phyloP scores from a whole-genome alignment of 2,113 vertebrate species.

The Megalops atlanticus region DNA sequence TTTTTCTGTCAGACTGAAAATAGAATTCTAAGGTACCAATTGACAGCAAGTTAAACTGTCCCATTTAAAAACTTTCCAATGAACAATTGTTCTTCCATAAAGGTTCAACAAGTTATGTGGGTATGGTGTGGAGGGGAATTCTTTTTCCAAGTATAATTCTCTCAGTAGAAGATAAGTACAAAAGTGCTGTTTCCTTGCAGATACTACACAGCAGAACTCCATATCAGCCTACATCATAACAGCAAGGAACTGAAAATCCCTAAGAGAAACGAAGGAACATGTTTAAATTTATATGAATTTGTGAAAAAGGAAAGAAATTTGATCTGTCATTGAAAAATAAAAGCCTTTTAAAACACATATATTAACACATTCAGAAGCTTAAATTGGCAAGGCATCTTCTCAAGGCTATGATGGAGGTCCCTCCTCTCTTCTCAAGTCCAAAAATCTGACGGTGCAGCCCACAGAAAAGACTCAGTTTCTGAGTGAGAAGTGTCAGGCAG shows the following conservation, averaged over 20 bases:
- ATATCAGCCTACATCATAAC: neutral
- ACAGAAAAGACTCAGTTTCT: neutral
- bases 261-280: neutral
- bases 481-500: neutral
- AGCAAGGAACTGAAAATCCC: neutral
- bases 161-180: neutral
- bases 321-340: neutral
- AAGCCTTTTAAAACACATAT: constrained; percentile 10
- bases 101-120: neutral
- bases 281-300: neutral
- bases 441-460: neutral
- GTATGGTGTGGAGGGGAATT: neutral
- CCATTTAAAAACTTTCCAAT: neutral
- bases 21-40: neutral
- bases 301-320: neutral
- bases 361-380: constrained; percentile 7
- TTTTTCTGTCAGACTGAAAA: neutral
- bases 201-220: neutral
- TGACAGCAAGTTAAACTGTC: neutral
- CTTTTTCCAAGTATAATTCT: neutral
- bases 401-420: neutral
- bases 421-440: neutral
- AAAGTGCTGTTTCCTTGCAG: neutral
- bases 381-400: neutral
- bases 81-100: neutral